Evolutionary conservation across 2,113 vertebrate species (phyloP).

Genomic region (Oreotrochilus melanogaster): DNA sequence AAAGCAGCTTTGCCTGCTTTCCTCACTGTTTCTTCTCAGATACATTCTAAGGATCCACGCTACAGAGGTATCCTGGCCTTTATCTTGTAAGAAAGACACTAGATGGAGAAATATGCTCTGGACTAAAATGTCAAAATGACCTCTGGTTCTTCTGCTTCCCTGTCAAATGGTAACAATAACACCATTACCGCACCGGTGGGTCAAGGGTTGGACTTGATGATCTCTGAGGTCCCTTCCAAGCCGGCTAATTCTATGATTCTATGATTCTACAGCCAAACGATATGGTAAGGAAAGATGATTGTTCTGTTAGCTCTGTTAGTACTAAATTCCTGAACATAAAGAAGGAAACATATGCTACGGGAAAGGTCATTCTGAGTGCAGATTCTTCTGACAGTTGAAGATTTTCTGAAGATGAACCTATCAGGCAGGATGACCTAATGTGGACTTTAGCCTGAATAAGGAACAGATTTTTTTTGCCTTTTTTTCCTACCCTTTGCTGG

Average conservation of each 20-base stretch:
- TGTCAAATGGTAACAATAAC: background rate
- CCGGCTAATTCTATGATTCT: no score
- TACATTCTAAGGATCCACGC: background rate
- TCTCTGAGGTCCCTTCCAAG: no score
- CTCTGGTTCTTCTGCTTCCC: background rate
- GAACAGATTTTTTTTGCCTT: background rate
- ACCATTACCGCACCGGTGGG: no score
- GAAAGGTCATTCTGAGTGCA: background rate
- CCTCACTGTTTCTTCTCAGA: background rate
- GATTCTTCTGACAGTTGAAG: background rate
- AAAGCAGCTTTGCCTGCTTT: background rate
- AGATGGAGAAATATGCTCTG: background rate
- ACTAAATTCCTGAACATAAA: background rate
- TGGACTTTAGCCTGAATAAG: background rate
- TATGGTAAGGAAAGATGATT: background rate
- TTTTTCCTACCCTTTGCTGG: background rate
- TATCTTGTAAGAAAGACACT: background rate
- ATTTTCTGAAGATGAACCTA: background rate
- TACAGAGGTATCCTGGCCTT: background rate
- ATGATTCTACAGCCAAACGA: background rate
- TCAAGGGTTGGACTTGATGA: no score
- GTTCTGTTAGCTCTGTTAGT: background rate
- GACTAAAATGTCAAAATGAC: background rate
- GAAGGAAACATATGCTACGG: accelerated
- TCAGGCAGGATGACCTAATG: background rate